These are phyloP conservation scores for Heliconius sara DNA, from an alignment of 2,888 invertebrate species.

Conservation along the genomic window DNA sequence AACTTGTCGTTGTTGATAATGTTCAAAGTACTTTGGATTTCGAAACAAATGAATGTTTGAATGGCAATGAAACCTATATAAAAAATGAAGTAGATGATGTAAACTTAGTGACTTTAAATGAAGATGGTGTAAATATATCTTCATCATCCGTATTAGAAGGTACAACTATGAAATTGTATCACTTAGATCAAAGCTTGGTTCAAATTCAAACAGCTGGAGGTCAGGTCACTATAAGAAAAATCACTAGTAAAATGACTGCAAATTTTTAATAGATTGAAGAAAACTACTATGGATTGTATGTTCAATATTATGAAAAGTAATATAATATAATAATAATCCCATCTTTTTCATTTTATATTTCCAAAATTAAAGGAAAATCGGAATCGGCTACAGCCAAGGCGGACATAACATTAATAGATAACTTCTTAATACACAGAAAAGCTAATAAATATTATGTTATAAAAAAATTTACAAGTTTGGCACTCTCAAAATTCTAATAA, in stretches of 20 bases:
- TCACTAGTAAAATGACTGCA: constrained; percentile 71
- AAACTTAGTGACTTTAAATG: constrained; percentile 66
- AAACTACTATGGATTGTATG: neutral
- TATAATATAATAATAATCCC: no score
- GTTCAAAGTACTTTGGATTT: constrained; percentile 49
- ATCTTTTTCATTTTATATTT: no score
- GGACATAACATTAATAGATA: no score
- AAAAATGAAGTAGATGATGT: constrained; percentile 54
- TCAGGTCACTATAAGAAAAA: constrained; percentile 69
- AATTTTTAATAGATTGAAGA: constrained; percentile 57
- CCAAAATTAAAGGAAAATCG: no score
- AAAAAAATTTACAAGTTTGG: no score
- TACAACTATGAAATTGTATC: constrained; percentile 62
- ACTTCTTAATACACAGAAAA: no score
- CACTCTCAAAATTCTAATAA: no score
- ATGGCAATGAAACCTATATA: constrained; percentile 57
- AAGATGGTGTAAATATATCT: constrained; percentile 61
- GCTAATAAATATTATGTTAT: no score
- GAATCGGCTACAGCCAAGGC: no score
- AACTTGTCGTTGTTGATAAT: constrained; percentile 62
- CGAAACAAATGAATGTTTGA: constrained; percentile 52
- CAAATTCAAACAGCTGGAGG: constrained; percentile 65
- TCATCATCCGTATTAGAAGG: constrained; percentile 57
- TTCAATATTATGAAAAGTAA: no score
- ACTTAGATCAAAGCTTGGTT: constrained; percentile 69